phyloP scores from a whole-genome alignment of 2,888 invertebrate species.

The Nipponacmea schrenckii region DNA sequence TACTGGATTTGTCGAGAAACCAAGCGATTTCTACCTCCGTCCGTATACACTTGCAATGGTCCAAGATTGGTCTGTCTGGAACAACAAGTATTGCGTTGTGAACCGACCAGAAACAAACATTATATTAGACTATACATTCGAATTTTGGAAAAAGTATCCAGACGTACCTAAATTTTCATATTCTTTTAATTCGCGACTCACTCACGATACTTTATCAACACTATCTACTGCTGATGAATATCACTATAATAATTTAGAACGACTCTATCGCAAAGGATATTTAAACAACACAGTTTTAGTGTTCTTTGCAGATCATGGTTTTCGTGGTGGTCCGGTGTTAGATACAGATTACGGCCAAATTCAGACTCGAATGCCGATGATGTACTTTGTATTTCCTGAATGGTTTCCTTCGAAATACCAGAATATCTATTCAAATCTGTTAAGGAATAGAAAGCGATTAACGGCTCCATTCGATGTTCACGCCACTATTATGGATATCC shows the following conservation, averaged over 20 bases:
- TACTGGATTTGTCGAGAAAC: constrained; percentile 77
- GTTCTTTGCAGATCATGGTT: constrained; percentile 86
- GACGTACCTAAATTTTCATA: constrained; percentile 79
- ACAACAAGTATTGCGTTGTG: constrained; percentile 73
- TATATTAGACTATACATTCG: constrained; percentile 73
- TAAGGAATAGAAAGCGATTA: constrained; percentile 74
- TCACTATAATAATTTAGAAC: constrained; percentile 75
- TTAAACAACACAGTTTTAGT: constrained; percentile 45
- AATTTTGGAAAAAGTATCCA: constrained; percentile 73
- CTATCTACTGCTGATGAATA: constrained; percentile 78
- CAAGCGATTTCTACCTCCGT: constrained; percentile 85
- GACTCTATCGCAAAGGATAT: constrained; percentile 61
- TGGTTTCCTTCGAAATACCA: constrained; percentile 77
- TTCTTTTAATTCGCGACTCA: constrained; percentile 84
- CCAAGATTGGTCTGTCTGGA: constrained; percentile 37
- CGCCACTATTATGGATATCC: constrained; percentile 79
- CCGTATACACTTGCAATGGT: constrained; percentile 76
- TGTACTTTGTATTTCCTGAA: constrained; percentile 78
- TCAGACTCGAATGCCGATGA: constrained; percentile 86
- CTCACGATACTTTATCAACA: constrained; percentile 85
- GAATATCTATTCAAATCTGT: constrained; percentile 75
- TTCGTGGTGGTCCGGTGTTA: constrained; percentile 85
- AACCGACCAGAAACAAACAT: constrained; percentile 76
- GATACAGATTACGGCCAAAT: constrained; percentile 80
- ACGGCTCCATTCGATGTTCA: constrained; percentile 86